Evolutionary conservation across 2,113 vertebrate genomes (phyloP).

Genomic region (Pluvianellus socialis): DNA sequence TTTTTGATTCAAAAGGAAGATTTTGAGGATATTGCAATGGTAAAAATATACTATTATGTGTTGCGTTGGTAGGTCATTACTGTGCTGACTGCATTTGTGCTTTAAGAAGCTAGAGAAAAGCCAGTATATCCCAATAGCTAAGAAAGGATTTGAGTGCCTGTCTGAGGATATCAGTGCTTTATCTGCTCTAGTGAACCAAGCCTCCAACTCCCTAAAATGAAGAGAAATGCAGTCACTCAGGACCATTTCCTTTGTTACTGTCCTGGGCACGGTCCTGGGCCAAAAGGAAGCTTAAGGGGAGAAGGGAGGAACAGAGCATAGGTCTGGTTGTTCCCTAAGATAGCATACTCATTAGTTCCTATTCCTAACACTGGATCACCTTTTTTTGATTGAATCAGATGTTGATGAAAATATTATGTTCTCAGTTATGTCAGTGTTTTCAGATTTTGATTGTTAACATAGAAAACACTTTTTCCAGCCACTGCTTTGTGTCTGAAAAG

Average conservation of each 20-base stretch:
- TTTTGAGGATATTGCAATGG: background rate
- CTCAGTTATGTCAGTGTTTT: background rate
- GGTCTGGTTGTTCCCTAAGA: background rate
- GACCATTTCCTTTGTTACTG: constrained; percentile 3
- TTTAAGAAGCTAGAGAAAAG: constrained; percentile 51
- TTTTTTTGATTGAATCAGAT: background rate
- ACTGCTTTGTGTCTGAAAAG: background rate
- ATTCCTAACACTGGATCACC: background rate
- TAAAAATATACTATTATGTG: constrained; percentile 32
- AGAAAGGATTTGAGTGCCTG: constrained; percentile 62
- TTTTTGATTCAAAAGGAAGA: background rate
- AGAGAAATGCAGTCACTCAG: background rate
- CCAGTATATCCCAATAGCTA: constrained; percentile 49
- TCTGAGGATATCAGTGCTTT: constrained; percentile 46
- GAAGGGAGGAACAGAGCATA: background rate
- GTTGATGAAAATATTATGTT: background rate
- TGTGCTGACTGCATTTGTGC: constrained; percentile 30
- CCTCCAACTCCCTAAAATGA: background rate
- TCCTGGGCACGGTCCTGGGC: background rate
- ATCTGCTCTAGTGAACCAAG: constrained; percentile 59
- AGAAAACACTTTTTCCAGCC: background rate
- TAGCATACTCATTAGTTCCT: background rate
- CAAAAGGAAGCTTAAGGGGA: background rate
- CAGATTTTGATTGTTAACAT: background rate
- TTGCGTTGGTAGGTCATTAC: constrained; percentile 28